Percentiles rank a stretch among this genome's conserved stretches.
Evolutionary conservation across 2,797 vertebrate genomes (phyloP).

Genomic region (Odontamblyopus rebecca): DNA sequence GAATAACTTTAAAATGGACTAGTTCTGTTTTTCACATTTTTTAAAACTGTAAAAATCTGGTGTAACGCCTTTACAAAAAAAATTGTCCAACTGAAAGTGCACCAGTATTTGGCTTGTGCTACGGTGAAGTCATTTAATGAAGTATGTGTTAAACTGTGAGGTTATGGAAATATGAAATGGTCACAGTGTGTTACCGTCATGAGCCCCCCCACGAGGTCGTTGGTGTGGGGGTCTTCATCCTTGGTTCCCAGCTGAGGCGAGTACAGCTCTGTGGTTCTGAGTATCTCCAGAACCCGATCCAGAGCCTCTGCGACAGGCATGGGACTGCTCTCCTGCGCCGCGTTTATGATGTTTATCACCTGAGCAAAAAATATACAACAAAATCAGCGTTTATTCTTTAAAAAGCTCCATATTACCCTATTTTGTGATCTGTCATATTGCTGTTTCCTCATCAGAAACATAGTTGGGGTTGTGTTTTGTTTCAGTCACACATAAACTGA

Average conservation of each 20-base stretch:
- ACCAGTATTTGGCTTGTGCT: too few species aligned
- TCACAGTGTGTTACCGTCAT: slow-evolving; percentile 85
- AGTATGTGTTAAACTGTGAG: background rate
- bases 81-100: too few species aligned
- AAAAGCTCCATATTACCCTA: too few species aligned
- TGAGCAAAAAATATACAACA: slow-evolving; percentile 44
- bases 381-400: background rate
- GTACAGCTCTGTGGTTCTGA: slow-evolving; percentile 93
- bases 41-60: too few species aligned
- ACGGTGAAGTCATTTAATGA: too few species aligned
- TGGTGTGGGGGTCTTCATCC: slow-evolving; percentile 96
- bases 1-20: too few species aligned
- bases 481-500: too few species aligned
- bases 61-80: too few species aligned
- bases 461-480: too few species aligned
- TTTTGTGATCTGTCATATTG: too few species aligned
- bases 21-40: too few species aligned
- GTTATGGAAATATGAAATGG: background rate
- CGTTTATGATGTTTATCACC: slow-evolving; percentile 98
- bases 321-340: slow-evolving; percentile 94
- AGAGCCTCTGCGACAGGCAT: slow-evolving; percentile 92
- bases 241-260: slow-evolving; percentile 92
- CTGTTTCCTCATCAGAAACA: too few species aligned
- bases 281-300: slow-evolving; percentile 93
- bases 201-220: slow-evolving; percentile 91